Conservation (phyloP, 2,888 invertebrate species). For the Allacma fusca region DNA sequence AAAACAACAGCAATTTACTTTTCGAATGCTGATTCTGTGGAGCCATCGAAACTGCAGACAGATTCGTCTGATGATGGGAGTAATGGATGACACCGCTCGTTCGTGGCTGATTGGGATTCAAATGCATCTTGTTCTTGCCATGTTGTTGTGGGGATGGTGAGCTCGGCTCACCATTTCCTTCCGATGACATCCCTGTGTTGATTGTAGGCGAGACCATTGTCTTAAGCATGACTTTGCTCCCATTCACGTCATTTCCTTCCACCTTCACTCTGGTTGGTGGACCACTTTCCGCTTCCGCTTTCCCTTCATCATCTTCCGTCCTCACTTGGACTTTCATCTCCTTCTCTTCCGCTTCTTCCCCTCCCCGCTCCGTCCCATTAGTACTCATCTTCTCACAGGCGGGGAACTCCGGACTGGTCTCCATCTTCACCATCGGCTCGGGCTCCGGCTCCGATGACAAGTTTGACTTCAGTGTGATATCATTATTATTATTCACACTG, state of each 20-base stretch:
- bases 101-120: constrained; percentile 40
- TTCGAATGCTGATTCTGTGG: constrained; percentile 40
- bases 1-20: constrained; percentile 20
- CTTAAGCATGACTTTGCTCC: constrained; percentile 27
- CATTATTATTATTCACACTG: constrained; percentile 14
- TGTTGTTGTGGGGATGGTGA: constrained; percentile 38
- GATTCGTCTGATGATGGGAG: constrained; percentile 47
- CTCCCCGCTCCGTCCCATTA: constrained; percentile 25
- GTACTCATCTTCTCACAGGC: not conserved
- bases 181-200: constrained; percentile 37
- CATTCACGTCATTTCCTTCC: constrained; percentile 41
- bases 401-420: not conserved
- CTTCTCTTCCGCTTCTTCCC: constrained; percentile 27
- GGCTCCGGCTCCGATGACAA: not conserved
- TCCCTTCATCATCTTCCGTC: constrained; percentile 25
- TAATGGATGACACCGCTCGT: constrained; percentile 59
- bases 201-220: constrained; percentile 31
- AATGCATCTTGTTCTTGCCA: constrained; percentile 26
- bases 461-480: not conserved
- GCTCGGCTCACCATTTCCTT: constrained; percentile 57
- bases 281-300: constrained; percentile 60
- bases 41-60: constrained; percentile 2
- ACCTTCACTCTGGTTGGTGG: constrained; percentile 35
- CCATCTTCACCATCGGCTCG: not conserved
- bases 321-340: constrained; percentile 6